Percentiles rank a stretch among this genome's conserved stretches.
Conservation (phyloP, 2,888 invertebrate genomes). For the Adelognathus sp. region DNA sequence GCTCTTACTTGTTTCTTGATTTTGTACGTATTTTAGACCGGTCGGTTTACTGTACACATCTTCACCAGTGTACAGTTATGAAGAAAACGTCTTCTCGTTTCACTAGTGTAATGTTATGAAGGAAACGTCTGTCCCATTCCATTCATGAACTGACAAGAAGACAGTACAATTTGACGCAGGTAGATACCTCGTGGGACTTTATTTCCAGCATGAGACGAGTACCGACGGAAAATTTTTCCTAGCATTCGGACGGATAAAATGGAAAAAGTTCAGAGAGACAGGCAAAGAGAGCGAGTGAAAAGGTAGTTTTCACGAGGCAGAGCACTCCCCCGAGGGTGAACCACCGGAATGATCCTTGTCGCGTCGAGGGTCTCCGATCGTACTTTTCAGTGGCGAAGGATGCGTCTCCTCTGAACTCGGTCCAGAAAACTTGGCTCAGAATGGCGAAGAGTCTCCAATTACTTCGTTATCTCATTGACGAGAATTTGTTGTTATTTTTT, state of each 20-base stretch:
- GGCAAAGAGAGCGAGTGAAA: slow-evolving; percentile 17
- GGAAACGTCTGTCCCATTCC: neutral
- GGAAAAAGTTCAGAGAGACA: slow-evolving; percentile 39
- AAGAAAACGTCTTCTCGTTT: slow-evolving; percentile 1
- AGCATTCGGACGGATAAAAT: slow-evolving; percentile 38
- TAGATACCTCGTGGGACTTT: slow-evolving; percentile 32
- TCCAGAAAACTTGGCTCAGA: neutral
- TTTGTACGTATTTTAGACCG: too few relatives aligned
- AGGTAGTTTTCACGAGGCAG: slow-evolving; percentile 9
- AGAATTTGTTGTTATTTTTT: slow-evolving; percentile 4
- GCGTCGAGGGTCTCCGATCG: slow-evolving; percentile 32
- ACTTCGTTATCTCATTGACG: slow-evolving; percentile 26
- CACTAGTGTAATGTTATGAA: too few relatives aligned
- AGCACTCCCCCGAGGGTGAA: slow-evolving; percentile 11
- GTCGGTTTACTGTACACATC: too few relatives aligned
- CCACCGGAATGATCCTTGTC: slow-evolving; percentile 16
- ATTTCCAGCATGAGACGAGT: slow-evolving; percentile 16
- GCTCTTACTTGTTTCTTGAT: too few relatives aligned
- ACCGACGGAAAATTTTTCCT: slow-evolving; percentile 25
- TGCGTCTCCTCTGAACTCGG: neutral
- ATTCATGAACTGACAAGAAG: neutral
- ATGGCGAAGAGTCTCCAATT: neutral
- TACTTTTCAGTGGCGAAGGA: slow-evolving; percentile 29
- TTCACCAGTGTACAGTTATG: too few relatives aligned
- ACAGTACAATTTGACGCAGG: slow-evolving; percentile 11